These are phyloP conservation scores for Hirtodrosophila confusa DNA, from an alignment of 2,888 invertebrate genomes.

Conservation along the genomic window DNA sequence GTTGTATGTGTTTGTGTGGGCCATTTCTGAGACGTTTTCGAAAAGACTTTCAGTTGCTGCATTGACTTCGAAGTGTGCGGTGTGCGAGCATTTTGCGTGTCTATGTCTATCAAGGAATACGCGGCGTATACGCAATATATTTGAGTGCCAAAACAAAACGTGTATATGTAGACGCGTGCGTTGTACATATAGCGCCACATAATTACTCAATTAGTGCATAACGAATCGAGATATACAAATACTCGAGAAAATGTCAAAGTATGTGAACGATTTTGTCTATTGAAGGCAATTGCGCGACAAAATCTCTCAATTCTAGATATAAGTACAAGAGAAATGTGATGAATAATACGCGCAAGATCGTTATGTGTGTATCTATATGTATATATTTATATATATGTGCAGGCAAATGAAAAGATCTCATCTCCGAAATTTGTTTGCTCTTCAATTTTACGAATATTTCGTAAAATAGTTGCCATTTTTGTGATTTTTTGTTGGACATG, in stretches of 20 bases:
- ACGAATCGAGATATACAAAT: constrained; percentile 25
- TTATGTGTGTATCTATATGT: constrained; percentile 16
- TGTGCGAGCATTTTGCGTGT: constrained; percentile 39
- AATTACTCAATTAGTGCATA: constrained; percentile 65
- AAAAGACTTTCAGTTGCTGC: constrained; percentile 78
- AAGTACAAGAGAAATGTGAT: constrained; percentile 44
- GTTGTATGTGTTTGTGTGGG: constrained; percentile 33
- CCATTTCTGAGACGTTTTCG: constrained; percentile 53
- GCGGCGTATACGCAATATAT: constrained; percentile 72
- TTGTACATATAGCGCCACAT: constrained; percentile 52
- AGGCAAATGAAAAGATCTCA: constrained; percentile 50
- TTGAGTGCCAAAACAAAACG: constrained; percentile 48
- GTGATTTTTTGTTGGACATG: constrained; percentile 17
- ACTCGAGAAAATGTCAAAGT: constrained; percentile 68
- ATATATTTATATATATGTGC: constrained; percentile 24
- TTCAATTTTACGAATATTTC: constrained; percentile 20
- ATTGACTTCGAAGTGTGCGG: constrained; percentile 78
- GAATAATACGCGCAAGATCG: constrained; percentile 52
- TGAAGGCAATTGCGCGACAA: constrained; percentile 52
- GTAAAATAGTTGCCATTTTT: constrained; percentile 24
- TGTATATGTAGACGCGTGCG: constrained; percentile 47
- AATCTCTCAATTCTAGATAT: constrained; percentile 28
- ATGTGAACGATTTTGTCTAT: constrained; percentile 55
- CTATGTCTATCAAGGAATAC: constrained; percentile 51
- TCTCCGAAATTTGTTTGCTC: constrained; percentile 16